Evolutionary conservation across 2,113 vertebrate genomes (phyloP).

Genomic region (Thalassarche chlororhynchos): DNA sequence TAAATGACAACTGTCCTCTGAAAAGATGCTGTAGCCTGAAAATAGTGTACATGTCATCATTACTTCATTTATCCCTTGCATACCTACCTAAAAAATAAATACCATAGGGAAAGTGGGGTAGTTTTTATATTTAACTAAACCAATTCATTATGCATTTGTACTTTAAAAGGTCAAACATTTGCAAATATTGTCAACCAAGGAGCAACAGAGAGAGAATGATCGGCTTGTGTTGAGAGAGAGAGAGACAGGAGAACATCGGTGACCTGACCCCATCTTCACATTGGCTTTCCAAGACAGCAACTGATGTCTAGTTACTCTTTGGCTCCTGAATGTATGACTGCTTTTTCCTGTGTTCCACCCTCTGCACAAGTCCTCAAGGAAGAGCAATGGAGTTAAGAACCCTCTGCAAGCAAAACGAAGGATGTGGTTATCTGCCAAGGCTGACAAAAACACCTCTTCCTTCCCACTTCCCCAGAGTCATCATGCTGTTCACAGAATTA

Average conservation of each 20-base stretch:
- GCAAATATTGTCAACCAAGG: background rate
- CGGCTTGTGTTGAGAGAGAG: background rate
- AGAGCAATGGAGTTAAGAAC: background rate
- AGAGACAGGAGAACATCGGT: background rate
- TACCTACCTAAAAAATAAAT: background rate
- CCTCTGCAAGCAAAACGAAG: background rate
- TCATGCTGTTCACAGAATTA: background rate
- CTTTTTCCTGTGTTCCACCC: background rate
- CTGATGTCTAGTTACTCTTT: background rate
- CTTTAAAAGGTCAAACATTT: background rate
- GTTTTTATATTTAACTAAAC: background rate
- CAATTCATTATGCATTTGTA: background rate
- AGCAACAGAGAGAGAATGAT: background rate
- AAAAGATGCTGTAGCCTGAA: background rate
- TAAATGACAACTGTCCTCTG: background rate
- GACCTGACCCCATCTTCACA: background rate
- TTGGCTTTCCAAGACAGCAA: background rate
- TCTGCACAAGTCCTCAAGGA: background rate
- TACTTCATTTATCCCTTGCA: background rate
- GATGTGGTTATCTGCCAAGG: background rate
- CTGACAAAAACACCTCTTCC: background rate
- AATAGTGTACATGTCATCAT: background rate
- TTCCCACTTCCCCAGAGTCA: background rate
- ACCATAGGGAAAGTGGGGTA: background rate
- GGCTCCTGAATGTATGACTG: rapidly evolving